A percentile compares a stretch with the other conserved stretches of the same genome.
phyloP scores from a whole-genome alignment of 2,888 invertebrate genomes.

The Flabesymbios commensalis region DNA sequence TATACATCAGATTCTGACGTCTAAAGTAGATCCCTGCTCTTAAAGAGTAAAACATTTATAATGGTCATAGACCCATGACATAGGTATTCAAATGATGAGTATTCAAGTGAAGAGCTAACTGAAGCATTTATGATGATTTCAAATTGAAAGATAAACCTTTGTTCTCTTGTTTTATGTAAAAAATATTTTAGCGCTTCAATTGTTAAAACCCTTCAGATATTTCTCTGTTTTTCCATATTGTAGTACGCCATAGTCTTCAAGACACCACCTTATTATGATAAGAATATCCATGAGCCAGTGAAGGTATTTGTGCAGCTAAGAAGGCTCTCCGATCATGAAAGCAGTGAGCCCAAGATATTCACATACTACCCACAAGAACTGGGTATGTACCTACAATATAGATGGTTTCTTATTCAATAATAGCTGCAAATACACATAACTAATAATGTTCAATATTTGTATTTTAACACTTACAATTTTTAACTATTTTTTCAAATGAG shows the following conservation, averaged over 20 bases:
- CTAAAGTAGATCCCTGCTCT: no score
- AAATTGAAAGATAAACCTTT: not conserved
- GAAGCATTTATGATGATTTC: not conserved
- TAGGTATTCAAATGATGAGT: no score
- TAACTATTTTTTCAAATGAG: no score
- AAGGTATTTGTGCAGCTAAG: constrained; percentile 32
- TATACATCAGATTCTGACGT: no score
- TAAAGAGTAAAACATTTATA: no score
- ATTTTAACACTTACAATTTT: no score
- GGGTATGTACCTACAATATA: no score
- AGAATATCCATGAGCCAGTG: constrained; percentile 22
- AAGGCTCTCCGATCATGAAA: constrained; percentile 29
- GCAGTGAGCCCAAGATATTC: constrained; percentile 33
- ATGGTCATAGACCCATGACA: no score
- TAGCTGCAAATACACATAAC: no score
- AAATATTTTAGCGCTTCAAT: constrained; percentile 1
- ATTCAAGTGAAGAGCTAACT: no score
- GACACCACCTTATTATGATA: constrained; percentile 67
- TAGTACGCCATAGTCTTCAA: constrained; percentile 39
- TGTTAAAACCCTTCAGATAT: not conserved
- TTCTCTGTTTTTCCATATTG: not conserved
- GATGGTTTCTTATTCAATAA: no score
- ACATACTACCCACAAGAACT: constrained; percentile 33
- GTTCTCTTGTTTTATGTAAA: not conserved
- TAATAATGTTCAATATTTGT: no score